Conservation (phyloP, 2,888 invertebrate species). For the Nowickia ferox region DNA sequence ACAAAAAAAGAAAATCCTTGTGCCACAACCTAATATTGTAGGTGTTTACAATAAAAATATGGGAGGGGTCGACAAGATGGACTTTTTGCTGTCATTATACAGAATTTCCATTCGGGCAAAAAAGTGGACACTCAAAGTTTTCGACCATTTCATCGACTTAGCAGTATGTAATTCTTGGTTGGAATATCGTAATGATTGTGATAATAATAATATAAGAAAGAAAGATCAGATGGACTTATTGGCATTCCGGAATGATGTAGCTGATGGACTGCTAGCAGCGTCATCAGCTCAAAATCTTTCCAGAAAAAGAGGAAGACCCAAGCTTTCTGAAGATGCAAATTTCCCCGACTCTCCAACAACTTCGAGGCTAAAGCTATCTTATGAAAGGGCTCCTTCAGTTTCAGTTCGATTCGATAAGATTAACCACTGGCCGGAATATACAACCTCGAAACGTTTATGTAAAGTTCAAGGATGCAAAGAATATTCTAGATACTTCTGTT, state of each 20-base stretch:
- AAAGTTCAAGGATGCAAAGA: no score
- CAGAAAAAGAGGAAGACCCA: slow-evolving; percentile 8
- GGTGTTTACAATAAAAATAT: slow-evolving; percentile 3
- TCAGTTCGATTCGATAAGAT: slow-evolving; percentile 13
- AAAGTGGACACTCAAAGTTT: slow-evolving; percentile 21
- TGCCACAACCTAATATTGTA: slow-evolving; percentile 9
- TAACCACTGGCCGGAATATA: slow-evolving; percentile 31
- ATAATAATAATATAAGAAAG: background rate
- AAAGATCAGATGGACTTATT: slow-evolving; percentile 20
- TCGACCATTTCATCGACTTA: slow-evolving; percentile 30
- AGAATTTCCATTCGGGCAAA: slow-evolving; percentile 10
- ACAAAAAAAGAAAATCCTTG: slow-evolving; percentile 22
- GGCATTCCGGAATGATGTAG: slow-evolving; percentile 22
- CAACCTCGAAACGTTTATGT: no score
- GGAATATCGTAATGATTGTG: background rate
- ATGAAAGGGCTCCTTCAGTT: background rate
- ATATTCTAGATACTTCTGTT: no score
- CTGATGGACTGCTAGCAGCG: background rate
- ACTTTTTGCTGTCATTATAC: slow-evolving; percentile 23
- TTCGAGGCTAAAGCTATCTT: background rate
- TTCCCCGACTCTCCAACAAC: background rate
- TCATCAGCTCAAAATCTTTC: background rate
- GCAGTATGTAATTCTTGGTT: slow-evolving; percentile 28
- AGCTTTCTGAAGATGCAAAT: background rate
- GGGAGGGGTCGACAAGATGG: slow-evolving; percentile 38